Evolutionary conservation across 2,113 vertebrate species (phyloP).

Genomic region (Mesembrinibis cayennensis): DNA sequence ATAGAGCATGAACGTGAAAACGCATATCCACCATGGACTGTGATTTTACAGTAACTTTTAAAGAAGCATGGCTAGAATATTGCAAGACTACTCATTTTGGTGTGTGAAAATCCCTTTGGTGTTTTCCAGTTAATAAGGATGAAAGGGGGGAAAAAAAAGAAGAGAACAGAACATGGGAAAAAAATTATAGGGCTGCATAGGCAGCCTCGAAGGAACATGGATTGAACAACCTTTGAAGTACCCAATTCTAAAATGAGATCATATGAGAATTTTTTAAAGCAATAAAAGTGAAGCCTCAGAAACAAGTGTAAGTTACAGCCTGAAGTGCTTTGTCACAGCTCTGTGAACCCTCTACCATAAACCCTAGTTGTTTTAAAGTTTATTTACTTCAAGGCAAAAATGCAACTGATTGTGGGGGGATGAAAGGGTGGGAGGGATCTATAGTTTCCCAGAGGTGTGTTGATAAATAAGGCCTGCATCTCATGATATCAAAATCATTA

Average conservation of each 20-base stretch:
- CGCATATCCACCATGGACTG: background rate
- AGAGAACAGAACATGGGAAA: background rate
- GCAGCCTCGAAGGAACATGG: conserved; percentile 39
- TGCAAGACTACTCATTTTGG: conserved; percentile 5
- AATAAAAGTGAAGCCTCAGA: conserved; percentile 53
- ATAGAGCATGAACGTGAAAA: background rate
- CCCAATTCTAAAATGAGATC: conserved; percentile 51
- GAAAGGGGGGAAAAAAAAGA: background rate
- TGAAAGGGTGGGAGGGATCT: background rate
- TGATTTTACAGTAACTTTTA: background rate
- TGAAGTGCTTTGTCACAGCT: conserved; percentile 63
- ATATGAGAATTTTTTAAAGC: conserved; percentile 37
- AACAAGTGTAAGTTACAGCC: conserved; percentile 63
- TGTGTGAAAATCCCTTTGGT: conserved; percentile 54
- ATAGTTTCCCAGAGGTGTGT: background rate
- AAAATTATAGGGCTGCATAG: conserved; percentile 46
- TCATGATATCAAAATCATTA: background rate
- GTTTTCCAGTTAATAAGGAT: conserved; percentile 53
- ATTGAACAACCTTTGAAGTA: conserved; percentile 59
- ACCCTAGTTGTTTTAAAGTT: conserved; percentile 6
- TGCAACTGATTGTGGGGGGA: background rate
- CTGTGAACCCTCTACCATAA: conserved; percentile 45
- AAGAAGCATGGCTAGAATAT: background rate
- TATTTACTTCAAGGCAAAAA: conserved; percentile 32
- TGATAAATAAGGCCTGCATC: background rate